These are phyloP conservation scores for Ficedula albicollis DNA, from an alignment of 2,797 vertebrate species.

Conservation along the genomic window DNA sequence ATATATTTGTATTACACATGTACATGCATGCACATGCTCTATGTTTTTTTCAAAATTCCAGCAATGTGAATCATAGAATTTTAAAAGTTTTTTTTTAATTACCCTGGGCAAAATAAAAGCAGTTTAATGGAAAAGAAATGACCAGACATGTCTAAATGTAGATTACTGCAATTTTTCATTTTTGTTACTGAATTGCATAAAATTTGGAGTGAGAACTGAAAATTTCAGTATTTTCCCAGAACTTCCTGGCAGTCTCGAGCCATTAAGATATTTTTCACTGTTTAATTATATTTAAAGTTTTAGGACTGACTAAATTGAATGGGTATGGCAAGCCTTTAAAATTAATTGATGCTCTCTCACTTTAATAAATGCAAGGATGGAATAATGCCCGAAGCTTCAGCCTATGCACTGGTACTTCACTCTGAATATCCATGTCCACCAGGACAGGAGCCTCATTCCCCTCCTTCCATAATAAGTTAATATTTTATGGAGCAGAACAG, in stretches of 20 bases:
- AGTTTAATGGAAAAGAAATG: not conserved
- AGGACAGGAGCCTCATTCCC: not conserved
- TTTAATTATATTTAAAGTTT: conserved; percentile 46
- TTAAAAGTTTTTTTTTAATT: not conserved
- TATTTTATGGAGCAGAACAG: conserved; percentile 45
- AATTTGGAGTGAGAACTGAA: not conserved
- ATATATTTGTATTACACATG: not conserved
- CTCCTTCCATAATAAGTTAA: not conserved
- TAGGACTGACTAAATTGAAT: conserved; percentile 37
- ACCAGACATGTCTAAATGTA: not conserved
- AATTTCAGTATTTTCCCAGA: not conserved
- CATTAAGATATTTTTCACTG: conserved; percentile 20
- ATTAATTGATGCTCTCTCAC: conserved; percentile 6
- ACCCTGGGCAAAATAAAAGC: not conserved
- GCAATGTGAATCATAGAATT: not conserved
- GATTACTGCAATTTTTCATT: not conserved
- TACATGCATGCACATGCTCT: not conserved
- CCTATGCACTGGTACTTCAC: not conserved
- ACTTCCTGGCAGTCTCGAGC: not conserved
- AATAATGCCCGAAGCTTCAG: conserved; percentile 23
- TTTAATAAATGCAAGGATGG: conserved; percentile 8
- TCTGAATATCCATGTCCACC: not conserved
- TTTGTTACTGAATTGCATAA: not conserved
- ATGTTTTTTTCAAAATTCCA: not conserved
- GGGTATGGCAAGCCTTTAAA: conserved; percentile 16